A percentile compares a stretch with the other conserved stretches of the same genome.
Evolutionary conservation across 2,888 invertebrate genomes (phyloP).

Genomic region (Pandemis cinnamomeana): DNA sequence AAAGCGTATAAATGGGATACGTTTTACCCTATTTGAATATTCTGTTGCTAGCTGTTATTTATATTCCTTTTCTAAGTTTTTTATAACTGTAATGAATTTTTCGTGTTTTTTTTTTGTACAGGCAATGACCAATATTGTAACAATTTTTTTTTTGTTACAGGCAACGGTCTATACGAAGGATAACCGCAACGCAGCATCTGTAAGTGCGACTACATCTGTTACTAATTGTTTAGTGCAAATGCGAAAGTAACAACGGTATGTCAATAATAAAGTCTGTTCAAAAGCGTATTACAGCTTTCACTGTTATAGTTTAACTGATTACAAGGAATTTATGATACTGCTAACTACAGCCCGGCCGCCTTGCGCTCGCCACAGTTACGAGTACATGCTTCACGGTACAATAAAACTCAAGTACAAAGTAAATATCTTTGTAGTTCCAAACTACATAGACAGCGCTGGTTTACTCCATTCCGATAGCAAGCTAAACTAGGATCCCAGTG

Average conservation of each 20-base stretch:
- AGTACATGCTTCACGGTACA: slow-evolving; percentile 32
- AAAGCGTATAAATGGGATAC: too few species aligned
- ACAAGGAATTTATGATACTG: slow-evolving; percentile 20
- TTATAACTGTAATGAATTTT: too few species aligned
- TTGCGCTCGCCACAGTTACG: slow-evolving; percentile 31
- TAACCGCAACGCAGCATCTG: background rate
- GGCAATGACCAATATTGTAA: too few species aligned
- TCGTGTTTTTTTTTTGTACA: too few species aligned
- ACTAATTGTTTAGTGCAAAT: background rate
- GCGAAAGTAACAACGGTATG: background rate
- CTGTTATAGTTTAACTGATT: background rate
- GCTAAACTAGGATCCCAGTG: slow-evolving; percentile 36
- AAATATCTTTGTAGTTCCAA: slow-evolving; percentile 41
- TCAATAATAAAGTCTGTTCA: background rate
- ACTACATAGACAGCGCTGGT: slow-evolving; percentile 29
- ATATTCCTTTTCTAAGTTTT: too few species aligned
- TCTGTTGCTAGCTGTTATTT: too few species aligned
- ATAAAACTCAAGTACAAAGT: slow-evolving; percentile 41
- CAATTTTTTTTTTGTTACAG: slow-evolving; percentile 4
- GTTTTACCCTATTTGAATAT: too few species aligned
- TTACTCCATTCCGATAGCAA: slow-evolving; percentile 39
- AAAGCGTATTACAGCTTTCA: background rate
- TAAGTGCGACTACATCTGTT: background rate
- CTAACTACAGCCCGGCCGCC: slow-evolving; percentile 28
- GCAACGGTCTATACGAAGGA: background rate